Percentiles rank a stretch among this genome's conserved stretches.
Evolutionary conservation across 2,797 vertebrate species (phyloP).

Genomic region (Apogon talboti): DNA sequence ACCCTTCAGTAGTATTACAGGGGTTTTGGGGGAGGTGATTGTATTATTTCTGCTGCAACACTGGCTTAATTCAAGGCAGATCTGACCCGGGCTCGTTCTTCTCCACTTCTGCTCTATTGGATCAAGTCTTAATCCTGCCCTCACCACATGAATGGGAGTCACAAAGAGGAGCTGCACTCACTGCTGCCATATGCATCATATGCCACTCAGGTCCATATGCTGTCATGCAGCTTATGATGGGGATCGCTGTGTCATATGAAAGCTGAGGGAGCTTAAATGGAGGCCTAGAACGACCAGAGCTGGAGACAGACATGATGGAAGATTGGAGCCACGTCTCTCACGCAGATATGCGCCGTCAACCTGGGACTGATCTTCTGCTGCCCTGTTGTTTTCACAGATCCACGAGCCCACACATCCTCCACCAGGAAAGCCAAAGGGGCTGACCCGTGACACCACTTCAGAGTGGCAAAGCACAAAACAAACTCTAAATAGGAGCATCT

Average conservation of each 20-base stretch:
- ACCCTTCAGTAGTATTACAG: slow-evolving; percentile 60
- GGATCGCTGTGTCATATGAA: slow-evolving; percentile 64
- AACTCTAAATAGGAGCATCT: slow-evolving; percentile 65
- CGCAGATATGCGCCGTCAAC: slow-evolving; percentile 52
- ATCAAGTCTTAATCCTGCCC: slow-evolving; percentile 78
- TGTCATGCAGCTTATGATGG: slow-evolving; percentile 64
- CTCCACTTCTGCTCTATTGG: slow-evolving; percentile 67
- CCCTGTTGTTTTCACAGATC: slow-evolving; percentile 66
- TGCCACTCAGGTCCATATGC: slow-evolving; percentile 78
- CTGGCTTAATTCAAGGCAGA: slow-evolving; percentile 81
- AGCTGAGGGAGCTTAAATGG: slow-evolving; percentile 67
- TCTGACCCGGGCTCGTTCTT: slow-evolving; percentile 70
- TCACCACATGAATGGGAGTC: slow-evolving; percentile 79
- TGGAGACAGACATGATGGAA: slow-evolving; percentile 66
- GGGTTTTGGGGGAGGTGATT: slow-evolving; percentile 70
- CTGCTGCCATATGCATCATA: slow-evolving; percentile 70
- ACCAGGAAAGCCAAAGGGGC: slow-evolving; percentile 51
- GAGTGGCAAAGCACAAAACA: slow-evolving; percentile 43
- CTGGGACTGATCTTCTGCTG: slow-evolving; percentile 70
- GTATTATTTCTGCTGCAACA: slow-evolving; percentile 80
- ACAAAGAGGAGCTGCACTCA: slow-evolving; percentile 65
- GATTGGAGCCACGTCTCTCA: slow-evolving; percentile 66
- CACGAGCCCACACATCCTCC: slow-evolving; percentile 55
- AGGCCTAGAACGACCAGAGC: slow-evolving; percentile 52
- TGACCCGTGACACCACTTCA: slow-evolving; percentile 63